phyloP scores from a whole-genome alignment of 2,113 vertebrate genomes.

The Sisor rabdophorus region DNA sequence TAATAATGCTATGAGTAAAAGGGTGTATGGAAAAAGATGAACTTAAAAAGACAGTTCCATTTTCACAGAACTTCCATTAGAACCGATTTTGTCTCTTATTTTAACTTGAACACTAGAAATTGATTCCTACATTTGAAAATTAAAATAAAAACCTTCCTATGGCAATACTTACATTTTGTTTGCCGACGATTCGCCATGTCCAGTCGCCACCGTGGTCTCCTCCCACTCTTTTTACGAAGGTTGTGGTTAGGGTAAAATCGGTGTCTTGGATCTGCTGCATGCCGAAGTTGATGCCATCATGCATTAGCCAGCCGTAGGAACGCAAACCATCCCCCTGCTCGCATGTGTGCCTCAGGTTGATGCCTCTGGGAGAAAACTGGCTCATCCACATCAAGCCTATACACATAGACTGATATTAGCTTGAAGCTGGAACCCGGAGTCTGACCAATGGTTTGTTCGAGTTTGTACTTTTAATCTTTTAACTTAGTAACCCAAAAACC shows the following conservation, averaged over 20 bases:
- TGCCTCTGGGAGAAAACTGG: constrained; percentile 71
- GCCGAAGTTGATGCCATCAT: constrained; percentile 85
- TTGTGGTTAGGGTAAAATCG: constrained; percentile 77
- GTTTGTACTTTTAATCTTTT: neutral
- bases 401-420: neutral
- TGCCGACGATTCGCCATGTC: constrained; percentile 88
- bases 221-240: constrained; percentile 84
- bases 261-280: constrained; percentile 82
- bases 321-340: constrained; percentile 81
- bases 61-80: neutral
- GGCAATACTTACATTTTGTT: constrained; percentile 70
- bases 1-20: neutral
- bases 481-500: neutral
- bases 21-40: neutral
- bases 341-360: constrained; percentile 82
- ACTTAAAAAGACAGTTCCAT: neutral
- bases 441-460: no score
- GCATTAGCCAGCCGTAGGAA: constrained; percentile 86
- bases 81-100: neutral
- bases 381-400: constrained; percentile 92
- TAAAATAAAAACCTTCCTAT: neutral
- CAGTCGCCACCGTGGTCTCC: constrained; percentile 90
- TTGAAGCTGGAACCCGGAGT: neutral
- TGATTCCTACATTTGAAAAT: neutral
- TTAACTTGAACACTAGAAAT: neutral